A percentile compares a stretch with the other conserved stretches of the same genome.
Evolutionary conservation across 2,888 invertebrate species (phyloP).

Genomic region (Conomelus anceps): DNA sequence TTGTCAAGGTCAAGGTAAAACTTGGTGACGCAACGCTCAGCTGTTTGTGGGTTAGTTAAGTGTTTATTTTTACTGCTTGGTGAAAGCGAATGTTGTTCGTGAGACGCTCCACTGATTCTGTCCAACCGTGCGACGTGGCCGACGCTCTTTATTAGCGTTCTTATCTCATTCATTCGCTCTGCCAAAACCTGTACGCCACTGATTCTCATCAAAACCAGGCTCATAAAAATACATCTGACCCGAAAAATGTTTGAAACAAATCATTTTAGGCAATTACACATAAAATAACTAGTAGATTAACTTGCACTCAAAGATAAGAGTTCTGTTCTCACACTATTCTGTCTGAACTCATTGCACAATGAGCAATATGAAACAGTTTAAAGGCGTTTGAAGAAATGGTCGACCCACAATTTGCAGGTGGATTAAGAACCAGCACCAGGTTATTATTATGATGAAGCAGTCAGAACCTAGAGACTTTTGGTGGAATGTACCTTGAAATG

Average conservation of each 20-base stretch:
- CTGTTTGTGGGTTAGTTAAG: neutral
- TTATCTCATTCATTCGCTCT: neutral
- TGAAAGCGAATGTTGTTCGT: neutral
- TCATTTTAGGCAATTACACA: neutral
- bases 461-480: too few species aligned
- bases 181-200: neutral
- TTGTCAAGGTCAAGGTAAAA: neutral
- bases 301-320: too few species aligned
- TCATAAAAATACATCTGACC: neutral
- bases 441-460: too few species aligned
- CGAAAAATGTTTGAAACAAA: neutral
- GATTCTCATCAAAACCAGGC: neutral
- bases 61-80: neutral
- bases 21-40: neutral
- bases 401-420: too few species aligned
- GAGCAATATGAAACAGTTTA: too few species aligned
- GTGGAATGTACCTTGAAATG: too few species aligned
- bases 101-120: neutral
- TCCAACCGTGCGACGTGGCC: neutral
- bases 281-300: neutral
- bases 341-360: neutral
- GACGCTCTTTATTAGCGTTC: neutral
- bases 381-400: too few species aligned
- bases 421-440: too few species aligned
- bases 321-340: neutral